These are phyloP conservation scores for Forficula auricularia DNA, from an alignment of 1,140 invertebrate species.

Conservation along the genomic window DNA sequence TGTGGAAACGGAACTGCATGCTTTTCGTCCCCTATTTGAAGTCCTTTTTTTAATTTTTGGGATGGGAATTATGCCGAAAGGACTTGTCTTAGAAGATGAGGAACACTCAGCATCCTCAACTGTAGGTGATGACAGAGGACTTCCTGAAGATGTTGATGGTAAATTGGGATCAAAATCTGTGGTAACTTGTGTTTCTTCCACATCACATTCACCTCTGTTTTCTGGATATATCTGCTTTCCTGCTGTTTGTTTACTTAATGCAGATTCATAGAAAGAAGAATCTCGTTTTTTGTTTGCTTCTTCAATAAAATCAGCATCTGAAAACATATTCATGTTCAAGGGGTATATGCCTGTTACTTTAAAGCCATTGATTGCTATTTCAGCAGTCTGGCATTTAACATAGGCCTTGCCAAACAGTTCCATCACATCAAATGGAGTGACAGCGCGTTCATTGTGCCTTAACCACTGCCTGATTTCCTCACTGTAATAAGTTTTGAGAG, in stretches of 20 bases:
- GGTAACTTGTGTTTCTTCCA: background rate
- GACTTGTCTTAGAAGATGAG: conserved; percentile 9
- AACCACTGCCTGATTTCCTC: conserved; percentile 20
- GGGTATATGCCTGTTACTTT: conserved; percentile 15
- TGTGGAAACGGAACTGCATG: conserved; percentile 9
- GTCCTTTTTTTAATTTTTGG: conserved; percentile 1
- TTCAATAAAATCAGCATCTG: conserved; percentile 4
- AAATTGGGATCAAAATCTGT: conserved; percentile 4
- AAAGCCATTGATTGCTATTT: conserved; percentile 15
- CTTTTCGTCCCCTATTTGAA: conserved; percentile 12
- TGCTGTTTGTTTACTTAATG: background rate
- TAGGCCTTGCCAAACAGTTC: conserved; percentile 10
- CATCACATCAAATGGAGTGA: conserved; percentile 7
- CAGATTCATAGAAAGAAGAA: background rate
- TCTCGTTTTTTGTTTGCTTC: background rate
- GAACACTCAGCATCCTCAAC: conserved; percentile 11
- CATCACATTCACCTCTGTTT: conserved; percentile 1
- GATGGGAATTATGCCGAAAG: conserved; percentile 7
- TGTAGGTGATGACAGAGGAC: conserved; percentile 7
- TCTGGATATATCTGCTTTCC: background rate
- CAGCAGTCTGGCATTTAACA: conserved; percentile 8
- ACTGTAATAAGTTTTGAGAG: conserved; percentile 21
- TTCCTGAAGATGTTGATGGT: conserved; percentile 5
- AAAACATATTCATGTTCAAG: conserved; percentile 14
- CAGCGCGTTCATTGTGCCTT: conserved; percentile 1